A percentile compares a stretch with the other conserved stretches of the same genome.
These are phyloP conservation scores for Pygocentrus nattereri DNA, from an alignment of 2,797 vertebrate genomes.

Conservation along the genomic window DNA sequence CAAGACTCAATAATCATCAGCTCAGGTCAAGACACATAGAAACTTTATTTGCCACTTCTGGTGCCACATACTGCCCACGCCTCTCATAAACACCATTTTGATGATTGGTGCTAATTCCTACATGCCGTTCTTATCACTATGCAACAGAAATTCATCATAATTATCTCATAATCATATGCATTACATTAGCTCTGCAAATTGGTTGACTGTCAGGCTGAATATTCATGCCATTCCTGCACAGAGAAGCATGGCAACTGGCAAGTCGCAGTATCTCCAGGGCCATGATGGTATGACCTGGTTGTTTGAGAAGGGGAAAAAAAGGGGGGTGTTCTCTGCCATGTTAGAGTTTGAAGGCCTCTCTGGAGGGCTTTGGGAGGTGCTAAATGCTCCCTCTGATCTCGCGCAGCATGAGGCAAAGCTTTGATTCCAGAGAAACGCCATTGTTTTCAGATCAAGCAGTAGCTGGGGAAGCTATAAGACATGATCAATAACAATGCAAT, in stretches of 20 bases:
- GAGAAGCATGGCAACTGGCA: neutral
- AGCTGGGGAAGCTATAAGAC: slow-evolving; percentile 25
- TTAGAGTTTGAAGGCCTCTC: slow-evolving; percentile 41
- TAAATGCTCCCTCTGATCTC: slow-evolving; percentile 44
- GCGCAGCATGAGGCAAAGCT: slow-evolving; percentile 31
- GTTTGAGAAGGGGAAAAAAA: slow-evolving; percentile 20
- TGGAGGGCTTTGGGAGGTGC: slow-evolving; percentile 23
- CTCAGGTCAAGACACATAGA: neutral
- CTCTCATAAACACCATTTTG: neutral
- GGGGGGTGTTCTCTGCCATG: slow-evolving; percentile 4
- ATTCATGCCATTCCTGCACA: slow-evolving; percentile 16
- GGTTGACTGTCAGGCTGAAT: slow-evolving; percentile 19
- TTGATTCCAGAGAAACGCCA: slow-evolving; percentile 47
- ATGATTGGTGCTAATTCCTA: neutral
- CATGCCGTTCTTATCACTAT: neutral
- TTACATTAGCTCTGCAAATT: slow-evolving; percentile 33
- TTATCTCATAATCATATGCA: slow-evolving; percentile 1
- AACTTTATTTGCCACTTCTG: neutral
- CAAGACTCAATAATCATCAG: neutral
- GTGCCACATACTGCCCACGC: neutral
- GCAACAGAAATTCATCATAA: slow-evolving; percentile 6
- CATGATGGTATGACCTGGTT: slow-evolving; percentile 18
- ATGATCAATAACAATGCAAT: slow-evolving; percentile 53
- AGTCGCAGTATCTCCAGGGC: neutral
- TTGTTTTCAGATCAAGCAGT: slow-evolving; percentile 50